These are phyloP conservation scores for Peucedramus taeniatus DNA, from an alignment of 2,113 vertebrate species.

Conservation along the genomic window DNA sequence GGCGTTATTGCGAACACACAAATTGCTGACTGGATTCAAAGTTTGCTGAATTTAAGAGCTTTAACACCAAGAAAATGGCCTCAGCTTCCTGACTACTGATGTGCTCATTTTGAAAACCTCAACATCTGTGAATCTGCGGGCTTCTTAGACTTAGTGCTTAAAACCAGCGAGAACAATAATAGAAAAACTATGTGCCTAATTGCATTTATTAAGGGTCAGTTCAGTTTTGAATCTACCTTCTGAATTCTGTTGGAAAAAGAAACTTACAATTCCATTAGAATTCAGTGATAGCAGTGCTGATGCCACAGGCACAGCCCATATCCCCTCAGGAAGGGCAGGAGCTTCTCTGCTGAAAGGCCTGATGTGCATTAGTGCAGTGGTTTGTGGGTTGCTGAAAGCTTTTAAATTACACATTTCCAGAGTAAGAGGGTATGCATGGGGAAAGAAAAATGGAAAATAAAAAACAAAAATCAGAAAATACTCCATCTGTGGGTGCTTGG, in stretches of 20 bases:
- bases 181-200: not conserved
- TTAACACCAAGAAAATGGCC: not conserved
- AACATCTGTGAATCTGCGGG: not conserved
- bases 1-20: not conserved
- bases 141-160: not conserved
- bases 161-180: not conserved
- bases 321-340: slow-evolving; percentile 35
- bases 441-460: not conserved
- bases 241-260: not conserved
- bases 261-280: not conserved
- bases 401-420: slow-evolving; percentile 3
- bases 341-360: not conserved
- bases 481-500: not conserved
- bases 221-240: slow-evolving; percentile 19
- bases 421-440: not conserved
- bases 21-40: not conserved
- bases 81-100: not conserved
- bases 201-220: not conserved
- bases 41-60: not conserved
- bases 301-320: not conserved
- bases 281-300: not conserved
- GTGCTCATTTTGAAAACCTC: not conserved
- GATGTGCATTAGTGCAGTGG: slow-evolving; percentile 13
- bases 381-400: slow-evolving; percentile 25
- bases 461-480: not conserved